These are phyloP conservation scores for Stenurella melanura DNA, from an alignment of 2,888 invertebrate genomes.

Conservation along the genomic window DNA sequence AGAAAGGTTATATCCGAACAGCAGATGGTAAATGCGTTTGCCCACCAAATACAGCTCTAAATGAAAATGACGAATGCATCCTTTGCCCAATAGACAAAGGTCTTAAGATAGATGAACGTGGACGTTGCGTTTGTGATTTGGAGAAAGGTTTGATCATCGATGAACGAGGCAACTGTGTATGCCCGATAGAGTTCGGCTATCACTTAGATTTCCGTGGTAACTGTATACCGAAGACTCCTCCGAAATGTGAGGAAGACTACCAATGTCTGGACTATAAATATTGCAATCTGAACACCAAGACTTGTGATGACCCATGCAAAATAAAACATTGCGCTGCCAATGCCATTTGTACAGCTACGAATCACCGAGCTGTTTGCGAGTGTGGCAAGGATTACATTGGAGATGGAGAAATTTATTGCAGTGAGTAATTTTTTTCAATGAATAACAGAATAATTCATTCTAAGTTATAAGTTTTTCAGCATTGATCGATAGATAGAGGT, in stretches of 20 bases:
- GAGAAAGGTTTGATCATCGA: constrained; percentile 87
- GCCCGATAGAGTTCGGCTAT: constrained; percentile 82
- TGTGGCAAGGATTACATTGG: constrained; percentile 87
- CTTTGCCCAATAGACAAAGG: constrained; percentile 84
- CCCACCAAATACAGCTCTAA: constrained; percentile 84
- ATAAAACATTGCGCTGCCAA: constrained; percentile 84
- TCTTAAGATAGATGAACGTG: constrained; percentile 83
- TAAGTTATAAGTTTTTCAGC: no score
- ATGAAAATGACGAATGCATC: constrained; percentile 85
- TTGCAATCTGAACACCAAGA: constrained; percentile 82
- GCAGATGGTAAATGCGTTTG: constrained; percentile 83
- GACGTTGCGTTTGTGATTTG: constrained; percentile 88
- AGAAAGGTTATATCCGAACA: constrained; percentile 81
- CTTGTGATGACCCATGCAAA: constrained; percentile 87
- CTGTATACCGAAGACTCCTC: constrained; percentile 75
- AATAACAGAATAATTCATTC: no score
- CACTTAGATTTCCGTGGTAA: constrained; percentile 78
- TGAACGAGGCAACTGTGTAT: constrained; percentile 85
- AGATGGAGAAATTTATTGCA: constrained; percentile 85
- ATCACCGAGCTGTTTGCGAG: constrained; percentile 85
- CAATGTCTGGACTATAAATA: constrained; percentile 86
- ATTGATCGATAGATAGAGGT: no score
- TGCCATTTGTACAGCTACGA: constrained; percentile 85
- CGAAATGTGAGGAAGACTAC: constrained; percentile 81
- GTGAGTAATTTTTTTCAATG: constrained; percentile 73